Base-by-base conservation (phyloP, 2,888 invertebrate species). In the Trichogramma dendrolimi region DNA sequence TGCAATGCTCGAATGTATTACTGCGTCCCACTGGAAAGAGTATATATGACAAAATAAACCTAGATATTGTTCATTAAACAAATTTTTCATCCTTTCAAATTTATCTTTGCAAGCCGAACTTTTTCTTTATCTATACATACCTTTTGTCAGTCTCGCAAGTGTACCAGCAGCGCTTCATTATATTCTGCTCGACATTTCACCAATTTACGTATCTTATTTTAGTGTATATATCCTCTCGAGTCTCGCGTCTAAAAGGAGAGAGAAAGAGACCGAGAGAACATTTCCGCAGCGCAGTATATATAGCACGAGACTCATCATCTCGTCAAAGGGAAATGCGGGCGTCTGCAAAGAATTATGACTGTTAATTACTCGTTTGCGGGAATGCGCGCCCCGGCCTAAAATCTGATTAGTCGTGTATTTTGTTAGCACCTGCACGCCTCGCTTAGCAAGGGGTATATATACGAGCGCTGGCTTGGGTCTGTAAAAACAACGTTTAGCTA, bases 321-420 rank as follows among this genome's bases (percentile, higher is more conserved):
- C 27, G 47, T 57, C 42, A n/a, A 38, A 48, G 41, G 38, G 39
- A 7, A 6, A 67, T 68, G 68, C 66, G 66, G 62, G 64, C 65
- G 58, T 60, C 55, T 27, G 41, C 27, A 66, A 71, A 71, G 72
- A 73, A 67, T 73, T 73, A 74, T 72, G 72, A 72, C 69, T 70
- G 71, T 72, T 74, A 74, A 74, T 74, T 73, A 71, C 72, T 71
- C 69, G 71, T 71, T 72, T 69, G 66, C 69, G 63, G 65, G 53
- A 58, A 58, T 61, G 58, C 61, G 68, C 68, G 67, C 68, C 67
- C 67, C 66, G 65, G 27, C 27, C 27, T 27, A 27, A 27, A 27
- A 27, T 27, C 69, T 70, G 72, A 71, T 73, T 73, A 71, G 71
- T 69, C 70, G 69, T 67, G 68, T 67, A 72, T 71, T 71, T 71